Evolutionary conservation across 92 coral and sea anemone species (phyloP), one percentile per base, ranked within the genome.

Genomic region (Epizoanthus illoricatus): DNA sequence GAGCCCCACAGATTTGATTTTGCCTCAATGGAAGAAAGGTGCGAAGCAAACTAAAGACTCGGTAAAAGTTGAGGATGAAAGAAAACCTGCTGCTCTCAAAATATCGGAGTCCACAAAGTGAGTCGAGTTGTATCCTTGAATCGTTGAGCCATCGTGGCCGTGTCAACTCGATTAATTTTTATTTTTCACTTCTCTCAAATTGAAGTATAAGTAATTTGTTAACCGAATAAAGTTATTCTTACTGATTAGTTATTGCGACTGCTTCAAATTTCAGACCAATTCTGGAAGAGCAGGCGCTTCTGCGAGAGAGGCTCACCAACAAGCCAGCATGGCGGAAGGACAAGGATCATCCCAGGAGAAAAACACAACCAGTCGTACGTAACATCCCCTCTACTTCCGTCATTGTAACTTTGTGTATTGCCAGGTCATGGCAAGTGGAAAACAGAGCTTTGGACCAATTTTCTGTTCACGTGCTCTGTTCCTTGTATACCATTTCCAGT

Each of bases 241-340:
- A 39, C 67, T 83, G 45, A 18, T 39, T 47, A 59, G 7, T 18
- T 20, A 16, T 74, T 54, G 60, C 62, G 49, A 28, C 15, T 76
- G 45, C 42, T 73, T 70, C 61, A 81, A 60, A 80, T 55, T 55
- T 69, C 80, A 97, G 99, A 87, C 94, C 99, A 13, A 90, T 97
- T 81, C 79, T 97, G 47, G 99, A 94, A 86, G 99, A 97, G 17
- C 99, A 97, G 89, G 98, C 99, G 49, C 91, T 97, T 16, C 87
- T 93, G 12, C 88, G 92, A 71, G 99, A 91, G 80, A 97, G 75
- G 66, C 90, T 97, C 0, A 91, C 89, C 76, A 81, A 87, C 21
- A 86, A 86, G 63, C 94, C 90, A 57, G 88, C 98, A 64, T 97
- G 98, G 98, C 92, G 92, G 57, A 97, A 92, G 72, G 98, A 90